Conservation (phyloP, 2,797 vertebrate genomes). For the Gambelia wislizenii region DNA sequence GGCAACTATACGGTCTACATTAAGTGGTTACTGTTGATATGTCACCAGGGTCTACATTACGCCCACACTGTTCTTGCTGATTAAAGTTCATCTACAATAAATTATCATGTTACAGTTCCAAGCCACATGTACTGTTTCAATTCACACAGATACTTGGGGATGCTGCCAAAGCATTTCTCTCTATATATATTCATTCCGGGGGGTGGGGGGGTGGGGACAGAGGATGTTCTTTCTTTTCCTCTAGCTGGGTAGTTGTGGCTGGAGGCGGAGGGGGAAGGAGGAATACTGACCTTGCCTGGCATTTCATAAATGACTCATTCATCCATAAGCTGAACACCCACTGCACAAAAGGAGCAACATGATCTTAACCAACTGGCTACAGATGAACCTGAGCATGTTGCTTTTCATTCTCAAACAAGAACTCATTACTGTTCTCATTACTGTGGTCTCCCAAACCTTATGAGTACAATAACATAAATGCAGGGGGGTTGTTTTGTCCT, state of each 20-base stretch:
- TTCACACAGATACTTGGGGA: neutral
- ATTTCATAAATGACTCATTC: constrained; percentile 3
- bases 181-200: neutral
- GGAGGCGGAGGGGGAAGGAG: too few relatives aligned
- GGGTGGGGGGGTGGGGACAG: neutral
- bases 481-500: neutral
- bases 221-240: neutral
- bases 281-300: constrained; percentile 25
- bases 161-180: neutral
- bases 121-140: constrained; percentile 12
- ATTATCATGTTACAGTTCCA: constrained; percentile 14
- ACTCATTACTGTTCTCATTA: neutral
- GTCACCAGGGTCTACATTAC: neutral
- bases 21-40: neutral
- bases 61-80: neutral
- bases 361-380: constrained; percentile 2
- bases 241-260: neutral
- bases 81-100: constrained; percentile 25
- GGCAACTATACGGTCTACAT: neutral
- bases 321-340: neutral
- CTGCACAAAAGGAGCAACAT: constrained; percentile 25
- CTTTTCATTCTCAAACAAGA: neutral
- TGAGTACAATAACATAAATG: neutral
- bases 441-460: neutral
- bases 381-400: constrained; percentile 13